These are phyloP conservation scores for Dermolepida albohirtum DNA, from an alignment of 2,888 invertebrate species.

Conservation along the genomic window DNA sequence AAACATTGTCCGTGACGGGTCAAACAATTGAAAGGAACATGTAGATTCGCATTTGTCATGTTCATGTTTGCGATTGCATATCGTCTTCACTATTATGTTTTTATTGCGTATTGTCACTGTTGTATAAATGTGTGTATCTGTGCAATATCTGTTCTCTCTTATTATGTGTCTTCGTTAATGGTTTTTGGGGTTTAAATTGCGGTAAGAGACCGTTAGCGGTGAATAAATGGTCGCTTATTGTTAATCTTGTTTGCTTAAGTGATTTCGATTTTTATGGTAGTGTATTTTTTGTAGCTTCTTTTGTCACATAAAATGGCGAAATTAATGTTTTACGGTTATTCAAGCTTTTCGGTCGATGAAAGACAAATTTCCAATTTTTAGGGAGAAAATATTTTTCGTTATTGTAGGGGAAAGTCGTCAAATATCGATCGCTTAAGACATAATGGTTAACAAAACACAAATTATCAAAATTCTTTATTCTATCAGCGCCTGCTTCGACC, in stretches of 20 bases:
- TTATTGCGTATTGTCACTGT: conserved; percentile 51
- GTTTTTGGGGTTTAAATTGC: conserved; percentile 16
- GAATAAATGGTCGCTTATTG: conserved; percentile 30
- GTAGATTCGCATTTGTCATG: conserved; percentile 52
- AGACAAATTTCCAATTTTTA: too few relatives aligned
- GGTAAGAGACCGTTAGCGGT: conserved; percentile 22
- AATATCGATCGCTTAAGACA: too few relatives aligned
- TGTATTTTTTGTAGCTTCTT: neutral
- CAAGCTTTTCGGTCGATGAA: too few relatives aligned
- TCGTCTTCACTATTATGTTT: conserved; percentile 43
- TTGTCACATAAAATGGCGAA: too few relatives aligned
- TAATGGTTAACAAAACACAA: too few relatives aligned
- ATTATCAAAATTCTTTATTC: too few relatives aligned
- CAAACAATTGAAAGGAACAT: conserved; percentile 49
- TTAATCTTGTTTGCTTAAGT: conserved; percentile 29
- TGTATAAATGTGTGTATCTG: conserved; percentile 40
- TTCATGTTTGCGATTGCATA: conserved; percentile 37
- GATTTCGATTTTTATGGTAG: conserved; percentile 9
- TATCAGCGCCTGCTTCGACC: too few relatives aligned
- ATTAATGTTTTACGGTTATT: too few relatives aligned
- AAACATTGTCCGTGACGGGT: conserved; percentile 53
- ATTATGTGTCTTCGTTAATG: conserved; percentile 32
- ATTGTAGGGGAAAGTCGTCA: too few relatives aligned
- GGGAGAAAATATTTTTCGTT: too few relatives aligned
- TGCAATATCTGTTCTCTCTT: neutral